Evolutionary conservation across 2,797 vertebrate species (phyloP), one percentile per base, ranked within the genome.

Genomic region (Melanotaenia trifasciata): DNA sequence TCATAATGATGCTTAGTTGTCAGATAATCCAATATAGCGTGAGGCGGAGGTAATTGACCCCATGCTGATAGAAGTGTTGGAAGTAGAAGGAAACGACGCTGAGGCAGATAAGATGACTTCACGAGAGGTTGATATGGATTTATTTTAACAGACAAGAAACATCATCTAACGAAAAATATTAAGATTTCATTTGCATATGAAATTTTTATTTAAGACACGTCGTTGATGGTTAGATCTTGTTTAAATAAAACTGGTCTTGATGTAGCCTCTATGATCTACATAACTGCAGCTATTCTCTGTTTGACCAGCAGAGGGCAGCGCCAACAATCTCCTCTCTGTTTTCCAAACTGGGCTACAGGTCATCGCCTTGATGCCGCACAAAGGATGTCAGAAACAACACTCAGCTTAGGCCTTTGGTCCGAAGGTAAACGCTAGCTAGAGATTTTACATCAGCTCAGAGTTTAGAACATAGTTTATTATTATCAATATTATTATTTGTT

Each of bases 281-380:
- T 24, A 0, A 35, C 33, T 16, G 1, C n/a, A 28, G 74, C 73
- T 76, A 33, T 86, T 87, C 81, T 24, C 56, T 14, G 0, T 16
- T n/a, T 77, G 74, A 63, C 62, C 94, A 67, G 87, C 83, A 94
- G 94, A 89, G 93, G 93, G 94, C 90, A 76, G 68, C 78, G 81
- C 80, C 70, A 82, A 63, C 90, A 86, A 38, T 66, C 64, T 61
- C 24, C 22, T 45, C 47, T 71, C 28, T 84, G 72, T 77, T 68
- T 60, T 1, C 54, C 40, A 57, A 89, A 82, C 56, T 78, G 79
- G 88, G 85, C 88, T 85, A 83, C 87, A 93, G 90, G 89, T 91
- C 86, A 86, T 45, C 66, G 74, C 71, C 74, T 81, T 33, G 80
- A 80, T 74, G 84, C 72, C 72, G 64, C 82, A 76, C 83, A 82